phyloP scores from a whole-genome alignment of 1,140 invertebrate species.

The Subanguina moxae region DNA sequence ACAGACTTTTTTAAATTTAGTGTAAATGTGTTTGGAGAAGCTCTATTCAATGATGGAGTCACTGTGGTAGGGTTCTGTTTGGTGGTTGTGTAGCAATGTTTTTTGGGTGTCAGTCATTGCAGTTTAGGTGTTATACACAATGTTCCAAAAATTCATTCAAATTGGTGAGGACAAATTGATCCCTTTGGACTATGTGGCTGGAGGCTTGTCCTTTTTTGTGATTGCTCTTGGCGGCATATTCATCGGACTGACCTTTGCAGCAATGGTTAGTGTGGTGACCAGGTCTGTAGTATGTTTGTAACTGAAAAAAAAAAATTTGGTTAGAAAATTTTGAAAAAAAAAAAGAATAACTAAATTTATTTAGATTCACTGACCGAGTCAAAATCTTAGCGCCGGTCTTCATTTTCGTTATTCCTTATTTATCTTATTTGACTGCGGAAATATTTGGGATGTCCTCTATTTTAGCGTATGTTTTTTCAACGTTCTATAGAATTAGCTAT shows the following conservation, averaged over 20 bases:
- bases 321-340: no score
- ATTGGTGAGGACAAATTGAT: constrained; percentile 54
- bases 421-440: constrained; percentile 44
- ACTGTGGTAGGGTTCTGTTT: constrained; percentile 66
- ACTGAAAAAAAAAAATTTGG: no score
- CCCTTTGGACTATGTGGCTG: constrained; percentile 70
- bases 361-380: constrained; percentile 26
- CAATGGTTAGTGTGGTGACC: constrained; percentile 72
- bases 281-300: constrained; percentile 31
- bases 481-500: no score
- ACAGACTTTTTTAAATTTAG: no score
- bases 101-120: not conserved
- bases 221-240: constrained; percentile 86
- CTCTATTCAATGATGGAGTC: constrained; percentile 38
- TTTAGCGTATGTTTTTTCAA: constrained; percentile 34
- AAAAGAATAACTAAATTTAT: not conserved
- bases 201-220: constrained; percentile 85
- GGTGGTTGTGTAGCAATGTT: not conserved
- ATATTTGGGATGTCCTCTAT: constrained; percentile 49
- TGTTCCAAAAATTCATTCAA: constrained; percentile 81
- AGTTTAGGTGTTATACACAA: constrained; percentile 75
- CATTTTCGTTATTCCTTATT: constrained; percentile 42
- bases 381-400: constrained; percentile 33
- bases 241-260: constrained; percentile 92
- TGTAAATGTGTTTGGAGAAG: constrained; percentile 61